phyloP scores from a whole-genome alignment of 2,797 vertebrate genomes.

The Arnoldichthys spilopterus region DNA sequence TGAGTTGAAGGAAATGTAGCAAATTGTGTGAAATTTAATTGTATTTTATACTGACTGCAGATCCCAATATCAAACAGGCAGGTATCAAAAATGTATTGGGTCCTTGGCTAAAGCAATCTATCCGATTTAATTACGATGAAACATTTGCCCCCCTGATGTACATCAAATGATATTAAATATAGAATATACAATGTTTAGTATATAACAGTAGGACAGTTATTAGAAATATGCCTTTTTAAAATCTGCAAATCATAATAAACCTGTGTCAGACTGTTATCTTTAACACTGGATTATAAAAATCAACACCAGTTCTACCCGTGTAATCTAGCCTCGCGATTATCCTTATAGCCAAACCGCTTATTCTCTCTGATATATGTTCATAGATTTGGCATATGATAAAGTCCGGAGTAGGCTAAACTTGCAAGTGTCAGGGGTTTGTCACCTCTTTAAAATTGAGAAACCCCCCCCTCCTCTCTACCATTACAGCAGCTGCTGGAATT shows the following conservation, averaged over 20 bases:
- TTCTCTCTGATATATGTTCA: not conserved
- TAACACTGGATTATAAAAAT: constrained; percentile 57
- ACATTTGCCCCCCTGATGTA: too few relatives aligned
- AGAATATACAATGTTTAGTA: too few relatives aligned
- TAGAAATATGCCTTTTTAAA: too few relatives aligned
- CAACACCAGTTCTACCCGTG: constrained; percentile 49
- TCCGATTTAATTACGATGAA: too few relatives aligned
- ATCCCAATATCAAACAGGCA: too few relatives aligned
- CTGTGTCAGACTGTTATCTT: not conserved
- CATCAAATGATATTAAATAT: too few relatives aligned
- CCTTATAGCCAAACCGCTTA: constrained; percentile 22
- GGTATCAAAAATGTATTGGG: too few relatives aligned
- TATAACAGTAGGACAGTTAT: too few relatives aligned
- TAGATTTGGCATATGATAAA: constrained; percentile 23
- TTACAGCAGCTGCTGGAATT: constrained; percentile 13
- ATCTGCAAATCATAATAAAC: not conserved
- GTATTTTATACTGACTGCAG: too few relatives aligned
- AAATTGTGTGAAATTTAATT: too few relatives aligned
- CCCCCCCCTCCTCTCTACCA: constrained; percentile 24
- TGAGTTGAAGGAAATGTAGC: too few relatives aligned
- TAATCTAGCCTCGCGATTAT: constrained; percentile 27
- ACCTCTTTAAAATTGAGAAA: constrained; percentile 71
- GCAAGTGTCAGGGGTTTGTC: constrained; percentile 58
- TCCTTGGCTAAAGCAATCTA: too few relatives aligned
- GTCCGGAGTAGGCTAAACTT: constrained; percentile 25